Evolutionary conservation across 2,113 vertebrate species (phyloP).

Genomic region (Calypte anna): DNA sequence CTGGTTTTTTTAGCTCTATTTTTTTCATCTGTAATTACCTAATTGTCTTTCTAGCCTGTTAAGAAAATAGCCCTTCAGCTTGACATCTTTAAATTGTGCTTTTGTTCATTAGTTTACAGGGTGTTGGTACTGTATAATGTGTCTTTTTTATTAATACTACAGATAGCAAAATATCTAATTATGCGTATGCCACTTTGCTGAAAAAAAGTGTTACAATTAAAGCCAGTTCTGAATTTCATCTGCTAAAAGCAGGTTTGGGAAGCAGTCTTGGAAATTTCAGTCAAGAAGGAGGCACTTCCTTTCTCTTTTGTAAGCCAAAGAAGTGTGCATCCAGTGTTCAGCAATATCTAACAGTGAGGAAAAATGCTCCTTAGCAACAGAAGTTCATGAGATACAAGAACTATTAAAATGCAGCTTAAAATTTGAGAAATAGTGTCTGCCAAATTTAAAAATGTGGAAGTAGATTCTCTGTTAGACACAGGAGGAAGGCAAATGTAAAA

Average conservation of each 20-base stretch:
- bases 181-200: not conserved
- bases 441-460: not conserved
- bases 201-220: not conserved
- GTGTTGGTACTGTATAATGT: not conserved
- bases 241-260: not conserved
- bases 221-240: not conserved
- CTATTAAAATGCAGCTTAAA: not conserved
- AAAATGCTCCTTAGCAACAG: not conserved
- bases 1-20: not conserved
- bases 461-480: not conserved
- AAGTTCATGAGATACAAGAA: not conserved
- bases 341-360: not conserved
- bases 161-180: not conserved
- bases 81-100: not conserved
- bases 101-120: not conserved
- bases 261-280: not conserved
- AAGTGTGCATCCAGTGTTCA: not conserved
- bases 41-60: slow-evolving; percentile 6
- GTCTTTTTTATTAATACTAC: not conserved
- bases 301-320: not conserved
- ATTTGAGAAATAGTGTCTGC: not conserved
- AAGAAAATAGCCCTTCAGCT: not conserved
- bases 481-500: not conserved
- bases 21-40: slow-evolving; percentile 1
- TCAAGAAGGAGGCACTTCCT: not conserved